A percentile compares a stretch with the other conserved stretches of the same genome.
Conservation (phyloP, 2,888 invertebrate genomes). For the Drosophila sordidapex region DNA sequence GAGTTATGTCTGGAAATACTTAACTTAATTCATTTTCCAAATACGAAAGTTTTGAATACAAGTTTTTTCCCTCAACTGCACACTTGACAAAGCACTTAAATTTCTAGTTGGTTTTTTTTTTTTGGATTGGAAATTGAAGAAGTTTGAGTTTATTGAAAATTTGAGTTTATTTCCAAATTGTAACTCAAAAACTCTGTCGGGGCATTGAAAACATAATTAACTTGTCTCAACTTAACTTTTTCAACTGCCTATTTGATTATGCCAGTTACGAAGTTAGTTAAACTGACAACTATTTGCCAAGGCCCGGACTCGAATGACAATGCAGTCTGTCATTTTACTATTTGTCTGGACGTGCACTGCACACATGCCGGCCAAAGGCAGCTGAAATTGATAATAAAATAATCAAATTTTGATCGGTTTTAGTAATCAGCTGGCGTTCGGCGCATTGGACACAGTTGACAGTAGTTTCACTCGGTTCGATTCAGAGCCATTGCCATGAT, state of each 20-base stretch:
- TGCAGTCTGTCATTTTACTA: not conserved
- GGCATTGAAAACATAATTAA: not conserved
- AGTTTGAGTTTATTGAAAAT: not conserved
- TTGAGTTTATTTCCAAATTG: not conserved
- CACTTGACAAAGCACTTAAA: too few relatives aligned
- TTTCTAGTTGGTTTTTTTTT: too few relatives aligned
- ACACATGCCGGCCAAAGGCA: not conserved
- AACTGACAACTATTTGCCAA: not conserved
- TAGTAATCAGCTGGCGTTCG: conserved; percentile 33
- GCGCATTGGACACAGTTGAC: conserved; percentile 5
- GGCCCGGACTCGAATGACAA: not conserved
- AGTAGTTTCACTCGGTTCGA: conserved; percentile 41
- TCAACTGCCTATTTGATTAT: not conserved
- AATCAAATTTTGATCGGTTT: not conserved
- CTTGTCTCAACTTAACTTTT: not conserved
- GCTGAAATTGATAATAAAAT: not conserved
- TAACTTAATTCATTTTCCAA: not conserved
- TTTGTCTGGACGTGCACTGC: not conserved
- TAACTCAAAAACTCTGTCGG: not conserved
- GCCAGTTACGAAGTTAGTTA: not conserved
- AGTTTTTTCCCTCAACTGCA: too few relatives aligned
- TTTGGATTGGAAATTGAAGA: not conserved
- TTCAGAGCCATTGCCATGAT: conserved; percentile 60
- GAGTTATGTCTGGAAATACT: conserved; percentile 37
- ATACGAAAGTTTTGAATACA: not conserved